Evolutionary conservation across 2,113 vertebrate genomes (phyloP).

Genomic region (Kryptolebias marmoratus): DNA sequence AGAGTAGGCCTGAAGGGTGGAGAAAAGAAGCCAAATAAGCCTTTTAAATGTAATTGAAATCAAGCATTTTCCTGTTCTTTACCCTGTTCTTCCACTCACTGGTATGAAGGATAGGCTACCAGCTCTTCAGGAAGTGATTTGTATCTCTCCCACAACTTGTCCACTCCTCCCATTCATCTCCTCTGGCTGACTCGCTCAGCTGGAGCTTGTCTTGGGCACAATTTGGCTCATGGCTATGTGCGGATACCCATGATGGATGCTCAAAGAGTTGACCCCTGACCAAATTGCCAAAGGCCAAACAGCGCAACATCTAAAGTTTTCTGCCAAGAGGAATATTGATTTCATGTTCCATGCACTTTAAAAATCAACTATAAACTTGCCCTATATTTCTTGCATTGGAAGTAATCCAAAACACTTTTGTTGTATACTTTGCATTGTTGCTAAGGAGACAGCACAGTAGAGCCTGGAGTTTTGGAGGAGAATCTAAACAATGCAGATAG

Average conservation of each 20-base stretch:
- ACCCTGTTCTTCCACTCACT: conserved; percentile 38
- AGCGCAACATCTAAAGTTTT: conserved; percentile 73
- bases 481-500: conserved; percentile 63
- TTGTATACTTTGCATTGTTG: conserved; percentile 69
- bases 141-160: conserved; percentile 18
- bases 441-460: conserved; percentile 71
- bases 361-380: conserved; percentile 29
- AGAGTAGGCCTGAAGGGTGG: conserved; percentile 42
- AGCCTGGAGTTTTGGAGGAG: conserved; percentile 54
- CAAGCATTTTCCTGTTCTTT: conserved; percentile 43
- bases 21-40: conserved; percentile 42
- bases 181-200: conserved; percentile 37
- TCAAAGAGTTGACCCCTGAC: conserved; percentile 75
- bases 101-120: conserved; percentile 32
- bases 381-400: conserved; percentile 59
- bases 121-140: conserved; percentile 66
- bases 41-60: conserved; percentile 51
- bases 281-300: conserved; percentile 72
- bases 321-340: conserved; percentile 82
- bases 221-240: conserved; percentile 60
- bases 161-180: conserved; percentile 35
- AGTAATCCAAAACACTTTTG: conserved; percentile 70
- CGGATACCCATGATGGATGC: conserved; percentile 75
- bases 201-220: conserved; percentile 57
- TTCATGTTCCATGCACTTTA: conserved; percentile 72